Evolutionary conservation across 2,888 invertebrate species (phyloP), one percentile per base, ranked within the genome.

Genomic region (Mythimna loreyi): DNA sequence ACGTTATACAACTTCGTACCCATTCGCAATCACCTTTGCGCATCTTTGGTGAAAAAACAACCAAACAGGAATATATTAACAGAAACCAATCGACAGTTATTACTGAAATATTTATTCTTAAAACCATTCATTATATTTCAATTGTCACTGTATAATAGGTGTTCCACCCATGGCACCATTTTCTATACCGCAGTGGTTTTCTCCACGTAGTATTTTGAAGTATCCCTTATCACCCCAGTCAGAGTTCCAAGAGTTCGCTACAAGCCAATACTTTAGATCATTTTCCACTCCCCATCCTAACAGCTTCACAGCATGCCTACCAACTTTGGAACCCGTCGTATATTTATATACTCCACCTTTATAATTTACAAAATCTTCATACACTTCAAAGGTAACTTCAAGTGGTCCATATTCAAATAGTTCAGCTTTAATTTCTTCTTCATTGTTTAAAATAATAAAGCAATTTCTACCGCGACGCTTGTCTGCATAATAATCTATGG

Each of bases 161-260:
- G 45, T 53, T 30, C 72, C 70, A 7, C 53, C 64, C 13, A 47
- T 3, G n/a, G 43, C 43, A 19, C 40, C 7, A 1, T 0, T 0
- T 71, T 71, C 71, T 16, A 71, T 71, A 11, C 11, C n/a, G 11
- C 72, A 70, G 13, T 70, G 45, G 25, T 72, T 0, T 2, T 3
- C 4, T 13, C 72, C 70, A 21, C 70, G 71, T 7, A 64, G 21
- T 40, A 68, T 71, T 72, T 71, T 71, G 25, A 71, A 65, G 19
- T 9, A 73, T 36, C 73, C 73, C 2, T 71, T 56, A 2, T 71
- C 43, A 28, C 73, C 73, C 71, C 71, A 73, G 7, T 73, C 21
- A 1, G 33, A 0, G n/a, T 73, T 65, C 71, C 73, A 71, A 52
- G 71, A 71, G n/a, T 71, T 71, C 2, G 71, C 71, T 16, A 65